Evolutionary conservation across 2,888 invertebrate genomes (phyloP), one percentile per base, ranked within the genome.

Genomic region (Ophion ellenae): DNA sequence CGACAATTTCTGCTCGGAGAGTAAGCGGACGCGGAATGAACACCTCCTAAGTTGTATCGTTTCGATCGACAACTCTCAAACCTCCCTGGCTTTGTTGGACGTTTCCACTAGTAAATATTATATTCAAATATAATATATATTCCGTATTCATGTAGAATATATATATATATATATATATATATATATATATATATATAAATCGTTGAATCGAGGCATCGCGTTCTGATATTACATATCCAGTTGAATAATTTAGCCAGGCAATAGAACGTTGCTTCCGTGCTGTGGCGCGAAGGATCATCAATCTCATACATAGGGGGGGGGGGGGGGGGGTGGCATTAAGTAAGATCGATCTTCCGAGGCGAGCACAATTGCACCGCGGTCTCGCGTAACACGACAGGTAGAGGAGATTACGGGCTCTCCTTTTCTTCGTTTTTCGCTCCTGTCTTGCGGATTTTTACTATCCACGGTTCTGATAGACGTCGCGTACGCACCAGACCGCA

Each of bases 401-500:
- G 81, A 73, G 69, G 59, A 78, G 83, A 78, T 83, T 83, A 83
- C 78, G 78, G 53, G 69, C 69, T 67, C 69, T 78, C 53, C 61
- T 79, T 78, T 77, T 59, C 47, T 61, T 47, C 63, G 5, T 67
- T 28, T 67, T 74, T 40, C 36, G 32, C 28, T 82, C n/a, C 74
- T 67, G 36, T n/a, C 66, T 66, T 66, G 70, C 59, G 66, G 66
- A n/a, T 32, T 59, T 24, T 79, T 14, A 69, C 24, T 53, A 14
- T 71, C 70, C 70, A 57, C 61, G 71, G 20, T 36, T 59, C 17
- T 61, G 85, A 77, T 70, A 73, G 66, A 80, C 67, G 45, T 17
- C 36, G 70, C 40, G 66, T 73, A 69, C 79, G 90, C 90, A 89
- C 89, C 89, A 87, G 89, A 88, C 61, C 70, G 70, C 78, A 70